Conservation (phyloP, 1,140 invertebrate species). For the Rhopalosiphum padi region DNA sequence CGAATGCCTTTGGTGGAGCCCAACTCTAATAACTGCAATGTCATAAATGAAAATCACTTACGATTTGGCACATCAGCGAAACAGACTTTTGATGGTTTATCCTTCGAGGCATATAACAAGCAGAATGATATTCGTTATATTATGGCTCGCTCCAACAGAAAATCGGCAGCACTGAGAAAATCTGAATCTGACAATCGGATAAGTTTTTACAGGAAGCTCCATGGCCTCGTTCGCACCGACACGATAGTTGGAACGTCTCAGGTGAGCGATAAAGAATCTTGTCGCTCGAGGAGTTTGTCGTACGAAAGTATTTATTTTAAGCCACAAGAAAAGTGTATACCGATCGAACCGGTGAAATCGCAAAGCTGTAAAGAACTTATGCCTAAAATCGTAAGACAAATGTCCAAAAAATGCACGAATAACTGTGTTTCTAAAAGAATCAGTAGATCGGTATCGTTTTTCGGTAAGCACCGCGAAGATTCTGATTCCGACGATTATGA, state of each 20-base stretch:
- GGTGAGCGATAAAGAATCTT: background rate
- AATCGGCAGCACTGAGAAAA: background rate
- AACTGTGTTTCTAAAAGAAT: background rate
- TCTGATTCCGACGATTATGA: conserved; percentile 50
- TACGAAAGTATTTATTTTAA: conserved; percentile 55
- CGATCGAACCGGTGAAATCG: background rate
- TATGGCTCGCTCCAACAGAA: background rate
- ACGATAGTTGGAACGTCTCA: background rate
- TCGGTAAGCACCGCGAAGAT: background rate
- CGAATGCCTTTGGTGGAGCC: background rate
- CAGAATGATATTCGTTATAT: background rate
- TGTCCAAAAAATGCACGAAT: background rate
- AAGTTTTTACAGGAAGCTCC: conserved; percentile 17
- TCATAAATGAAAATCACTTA: background rate
- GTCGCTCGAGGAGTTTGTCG: conserved; percentile 47
- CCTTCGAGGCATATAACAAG: background rate
- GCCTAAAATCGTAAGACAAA: background rate
- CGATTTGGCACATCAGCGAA: background rate
- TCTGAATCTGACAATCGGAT: conserved; percentile 39
- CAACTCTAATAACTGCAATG: background rate
- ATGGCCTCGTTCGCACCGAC: background rate
- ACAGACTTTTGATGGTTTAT: background rate
- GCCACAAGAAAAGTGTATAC: background rate
- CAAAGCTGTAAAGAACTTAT: conserved; percentile 28
- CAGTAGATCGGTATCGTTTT: conserved; percentile 37